A percentile compares a stretch with the other conserved stretches of the same genome.
Evolutionary conservation across 2,113 vertebrate genomes (phyloP).

Genomic region (Hippocampus barbouri): DNA sequence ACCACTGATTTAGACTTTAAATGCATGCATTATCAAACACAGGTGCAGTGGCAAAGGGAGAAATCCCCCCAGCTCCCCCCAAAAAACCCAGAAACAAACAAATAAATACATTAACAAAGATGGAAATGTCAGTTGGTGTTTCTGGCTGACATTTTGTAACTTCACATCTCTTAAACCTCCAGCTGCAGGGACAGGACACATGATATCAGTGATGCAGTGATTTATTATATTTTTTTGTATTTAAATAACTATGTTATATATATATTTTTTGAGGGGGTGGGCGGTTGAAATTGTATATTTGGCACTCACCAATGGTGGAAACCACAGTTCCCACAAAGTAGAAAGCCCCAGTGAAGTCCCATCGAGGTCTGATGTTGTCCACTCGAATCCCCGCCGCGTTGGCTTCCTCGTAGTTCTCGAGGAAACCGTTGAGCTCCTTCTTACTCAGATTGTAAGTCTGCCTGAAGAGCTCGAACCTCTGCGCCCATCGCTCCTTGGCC

Average conservation of each 20-base stretch:
- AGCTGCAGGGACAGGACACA: constrained; percentile 9
- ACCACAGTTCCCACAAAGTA: constrained; percentile 97
- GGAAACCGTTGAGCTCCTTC: constrained; percentile 79
- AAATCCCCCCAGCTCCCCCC: too few species aligned
- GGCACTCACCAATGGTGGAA: constrained; percentile 89
- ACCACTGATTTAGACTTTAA: too few species aligned
- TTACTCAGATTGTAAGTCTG: constrained; percentile 83
- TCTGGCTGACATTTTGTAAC: constrained; percentile 17
- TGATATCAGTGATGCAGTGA: constrained; percentile 21
- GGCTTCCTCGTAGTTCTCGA: constrained; percentile 86
- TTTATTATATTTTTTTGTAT: background rate
- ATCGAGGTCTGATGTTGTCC: constrained; percentile 81
- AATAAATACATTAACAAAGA: background rate
- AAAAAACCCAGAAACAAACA: too few species aligned
- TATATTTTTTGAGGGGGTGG: too few species aligned
- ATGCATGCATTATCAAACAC: too few species aligned
- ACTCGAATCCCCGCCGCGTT: constrained; percentile 84
- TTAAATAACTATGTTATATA: background rate
- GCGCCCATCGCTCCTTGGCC: constrained; percentile 84
- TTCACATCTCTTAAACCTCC: constrained; percentile 24
- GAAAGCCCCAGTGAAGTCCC: constrained; percentile 94
- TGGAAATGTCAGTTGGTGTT: constrained; percentile 2
- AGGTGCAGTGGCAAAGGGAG: too few species aligned
- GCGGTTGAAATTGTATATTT: background rate
- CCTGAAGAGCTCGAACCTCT: constrained; percentile 83